Evolutionary conservation across 2,113 vertebrate genomes (phyloP).

Genomic region (Cromileptes altivelis): DNA sequence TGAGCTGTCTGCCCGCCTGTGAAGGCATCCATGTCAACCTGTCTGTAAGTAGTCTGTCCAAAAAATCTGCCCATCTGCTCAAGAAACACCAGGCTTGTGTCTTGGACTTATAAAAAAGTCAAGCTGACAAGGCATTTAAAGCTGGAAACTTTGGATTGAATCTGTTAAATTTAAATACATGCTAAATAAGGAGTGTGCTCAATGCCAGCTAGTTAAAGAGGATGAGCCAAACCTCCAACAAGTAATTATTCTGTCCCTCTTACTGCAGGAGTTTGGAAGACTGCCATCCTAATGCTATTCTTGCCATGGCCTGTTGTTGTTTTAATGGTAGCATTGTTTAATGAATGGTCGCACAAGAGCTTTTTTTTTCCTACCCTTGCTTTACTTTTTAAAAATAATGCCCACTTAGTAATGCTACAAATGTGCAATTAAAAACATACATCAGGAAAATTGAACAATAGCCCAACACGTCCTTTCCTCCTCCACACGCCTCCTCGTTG

Average conservation of each 20-base stretch:
- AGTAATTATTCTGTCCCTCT: slow-evolving; percentile 70
- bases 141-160: slow-evolving; percentile 20
- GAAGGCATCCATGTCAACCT: not conserved
- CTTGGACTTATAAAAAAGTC: slow-evolving; percentile 13
- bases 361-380: slow-evolving; percentile 1
- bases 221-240: slow-evolving; percentile 58
- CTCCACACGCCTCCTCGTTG: not conserved
- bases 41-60: not conserved
- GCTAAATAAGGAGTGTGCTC: slow-evolving; percentile 22
- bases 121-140: slow-evolving; percentile 9
- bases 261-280: slow-evolving; percentile 57
- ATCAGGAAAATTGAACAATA: slow-evolving; percentile 8
- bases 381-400: slow-evolving; percentile 23
- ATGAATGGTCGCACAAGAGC: slow-evolving; percentile 43
- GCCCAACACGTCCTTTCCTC: not conserved
- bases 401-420: slow-evolving; percentile 39
- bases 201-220: slow-evolving; percentile 57
- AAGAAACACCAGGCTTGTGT: not conserved
- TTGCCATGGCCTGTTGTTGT: slow-evolving; percentile 55
- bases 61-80: slow-evolving; percentile 23
- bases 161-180: slow-evolving; percentile 31
- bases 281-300: slow-evolving; percentile 62
- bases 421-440: slow-evolving; percentile 30
- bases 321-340: slow-evolving; percentile 54
- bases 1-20: slow-evolving; percentile 8